Evolutionary conservation across 2,797 vertebrate species (phyloP).

Genomic region (Lophotriccus pileatus): DNA sequence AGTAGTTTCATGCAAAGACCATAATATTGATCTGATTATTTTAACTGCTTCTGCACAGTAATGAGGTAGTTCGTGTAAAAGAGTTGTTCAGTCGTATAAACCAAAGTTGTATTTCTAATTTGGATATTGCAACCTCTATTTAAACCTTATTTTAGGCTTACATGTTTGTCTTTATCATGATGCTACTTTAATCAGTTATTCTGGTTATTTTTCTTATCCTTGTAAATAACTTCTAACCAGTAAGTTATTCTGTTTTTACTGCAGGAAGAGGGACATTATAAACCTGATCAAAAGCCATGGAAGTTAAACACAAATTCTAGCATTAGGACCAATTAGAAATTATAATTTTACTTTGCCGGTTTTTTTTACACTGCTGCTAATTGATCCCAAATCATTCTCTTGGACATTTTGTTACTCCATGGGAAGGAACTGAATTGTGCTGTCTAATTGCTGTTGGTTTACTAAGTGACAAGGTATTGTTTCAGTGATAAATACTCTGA

Average conservation of each 20-base stretch:
- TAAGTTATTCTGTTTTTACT: neutral
- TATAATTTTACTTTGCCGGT: neutral
- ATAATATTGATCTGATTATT: neutral
- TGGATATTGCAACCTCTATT: neutral
- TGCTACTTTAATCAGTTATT: neutral
- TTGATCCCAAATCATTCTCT: neutral
- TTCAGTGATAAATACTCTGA: neutral
- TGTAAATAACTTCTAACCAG: neutral
- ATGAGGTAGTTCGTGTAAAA: neutral
- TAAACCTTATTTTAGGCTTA: neutral
- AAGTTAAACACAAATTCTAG: neutral
- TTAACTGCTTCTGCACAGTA: neutral
- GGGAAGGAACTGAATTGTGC: neutral
- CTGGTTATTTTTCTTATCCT: neutral
- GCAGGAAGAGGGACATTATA: neutral
- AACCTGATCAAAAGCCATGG: neutral
- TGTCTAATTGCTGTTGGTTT: constrained; percentile 15
- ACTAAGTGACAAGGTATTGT: constrained; percentile 21
- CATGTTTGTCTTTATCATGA: neutral
- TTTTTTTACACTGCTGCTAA: neutral
- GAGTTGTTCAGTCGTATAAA: neutral
- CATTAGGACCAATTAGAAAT: neutral
- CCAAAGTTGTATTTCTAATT: neutral
- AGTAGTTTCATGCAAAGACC: neutral
- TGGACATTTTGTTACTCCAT: neutral